Evolutionary conservation across 2,888 invertebrate species (phyloP).

Genomic region (Apoda limacodes): DNA sequence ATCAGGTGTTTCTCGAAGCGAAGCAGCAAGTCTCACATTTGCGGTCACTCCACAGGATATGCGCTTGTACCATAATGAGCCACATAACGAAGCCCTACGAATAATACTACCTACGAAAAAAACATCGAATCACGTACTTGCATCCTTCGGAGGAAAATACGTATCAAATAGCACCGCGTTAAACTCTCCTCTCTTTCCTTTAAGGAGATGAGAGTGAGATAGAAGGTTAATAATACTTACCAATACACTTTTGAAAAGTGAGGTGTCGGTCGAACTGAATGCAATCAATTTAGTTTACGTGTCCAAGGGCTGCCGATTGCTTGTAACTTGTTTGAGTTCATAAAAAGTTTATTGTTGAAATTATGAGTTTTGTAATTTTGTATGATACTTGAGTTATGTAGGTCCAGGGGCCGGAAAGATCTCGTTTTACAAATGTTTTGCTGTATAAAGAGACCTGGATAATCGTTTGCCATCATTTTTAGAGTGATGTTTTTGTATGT

Average conservation of each 20-base stretch:
- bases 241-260: constrained; percentile 54
- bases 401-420: no score
- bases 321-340: constrained; percentile 49
- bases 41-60: constrained; percentile 65
- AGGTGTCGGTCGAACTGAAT: constrained; percentile 54
- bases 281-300: constrained; percentile 66
- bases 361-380: no score
- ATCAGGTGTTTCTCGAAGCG: constrained; percentile 48
- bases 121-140: constrained; percentile 65
- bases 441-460: no score
- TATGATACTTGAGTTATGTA: no score
- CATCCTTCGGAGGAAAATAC: constrained; percentile 66
- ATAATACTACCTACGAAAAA: constrained; percentile 67
- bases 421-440: no score
- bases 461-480: no score
- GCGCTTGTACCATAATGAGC: constrained; percentile 66
- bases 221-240: constrained; percentile 41
- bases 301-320: constrained; percentile 53
- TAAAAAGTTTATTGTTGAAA: no score
- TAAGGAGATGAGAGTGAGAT: constrained; percentile 32
- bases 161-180: constrained; percentile 57
- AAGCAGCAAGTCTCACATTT: constrained; percentile 59
- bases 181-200: constrained; percentile 33
- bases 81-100: constrained; percentile 69
- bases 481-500: no score